Conservation (phyloP, 2,113 vertebrate species). For the Lampris megalopsis region DNA sequence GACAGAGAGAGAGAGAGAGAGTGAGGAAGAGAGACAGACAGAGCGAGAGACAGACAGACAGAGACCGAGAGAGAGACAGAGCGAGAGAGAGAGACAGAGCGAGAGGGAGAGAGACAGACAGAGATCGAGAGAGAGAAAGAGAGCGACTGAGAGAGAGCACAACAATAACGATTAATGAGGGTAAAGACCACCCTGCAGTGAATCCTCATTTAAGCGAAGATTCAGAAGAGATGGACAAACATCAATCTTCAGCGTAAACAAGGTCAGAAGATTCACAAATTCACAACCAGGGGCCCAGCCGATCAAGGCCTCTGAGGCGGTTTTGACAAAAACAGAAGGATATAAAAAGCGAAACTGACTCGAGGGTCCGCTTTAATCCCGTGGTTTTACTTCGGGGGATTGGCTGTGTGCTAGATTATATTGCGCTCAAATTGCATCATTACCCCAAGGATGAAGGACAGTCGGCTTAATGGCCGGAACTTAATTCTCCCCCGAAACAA, state of each 20-base stretch:
- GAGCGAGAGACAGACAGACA: no score
- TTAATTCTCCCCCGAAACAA: conserved; percentile 26
- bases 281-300: conserved; percentile 29
- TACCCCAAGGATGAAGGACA: conserved; percentile 59
- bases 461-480: conserved; percentile 48
- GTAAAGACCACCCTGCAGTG: no score
- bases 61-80: no score
- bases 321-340: conserved; percentile 49
- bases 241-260: conserved; percentile 23
- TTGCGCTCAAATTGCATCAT: conserved; percentile 77
- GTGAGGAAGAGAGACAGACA: no score
- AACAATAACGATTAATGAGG: no score
- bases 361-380: conserved; percentile 63
- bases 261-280: conserved; percentile 25
- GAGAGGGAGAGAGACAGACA: no score
- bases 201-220: no score
- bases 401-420: conserved; percentile 67
- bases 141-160: no score
- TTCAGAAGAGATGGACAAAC: conserved; percentile 3
- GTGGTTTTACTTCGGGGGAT: conserved; percentile 41
- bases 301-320: conserved; percentile 32
- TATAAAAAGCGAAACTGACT: conserved; percentile 53
- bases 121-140: no score
- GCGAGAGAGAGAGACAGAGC: no score
- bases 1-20: no score